These are phyloP conservation scores for Dioctria rufipes DNA, from an alignment of 2,888 invertebrate species.

Conservation along the genomic window DNA sequence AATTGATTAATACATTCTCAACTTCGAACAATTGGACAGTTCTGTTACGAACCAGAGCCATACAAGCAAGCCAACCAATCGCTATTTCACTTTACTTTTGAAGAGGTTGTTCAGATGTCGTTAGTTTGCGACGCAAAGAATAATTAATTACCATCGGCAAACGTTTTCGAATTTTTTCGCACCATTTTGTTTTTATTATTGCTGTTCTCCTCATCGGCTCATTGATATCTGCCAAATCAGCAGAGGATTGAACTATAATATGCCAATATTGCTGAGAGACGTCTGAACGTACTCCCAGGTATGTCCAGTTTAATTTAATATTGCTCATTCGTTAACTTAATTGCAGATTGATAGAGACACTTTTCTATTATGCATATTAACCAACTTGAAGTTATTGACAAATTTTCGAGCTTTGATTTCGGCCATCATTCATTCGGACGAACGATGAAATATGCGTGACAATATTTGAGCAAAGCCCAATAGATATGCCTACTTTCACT, in stretches of 20 bases:
- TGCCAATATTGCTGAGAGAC: conserved; percentile 45
- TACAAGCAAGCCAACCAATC: not conserved
- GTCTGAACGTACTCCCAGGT: conserved; percentile 9
- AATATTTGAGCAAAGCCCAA: not conserved
- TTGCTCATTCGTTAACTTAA: conserved; percentile 34
- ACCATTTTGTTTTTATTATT: not conserved
- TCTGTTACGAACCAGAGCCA: not conserved
- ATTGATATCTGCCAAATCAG: not conserved
- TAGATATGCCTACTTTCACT: too few species aligned
- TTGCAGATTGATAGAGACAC: conserved; percentile 50
- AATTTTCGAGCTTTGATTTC: conserved; percentile 17
- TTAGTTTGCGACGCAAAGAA: conserved; percentile 28
- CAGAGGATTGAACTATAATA: conserved; percentile 20
- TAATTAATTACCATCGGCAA: conserved; percentile 34
- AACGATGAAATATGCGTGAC: not conserved
- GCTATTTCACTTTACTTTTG: conserved; percentile 25
- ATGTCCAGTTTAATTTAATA: conserved; percentile 41
- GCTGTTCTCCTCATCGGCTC: not conserved
- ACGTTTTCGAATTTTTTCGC: not conserved
- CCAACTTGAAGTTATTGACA: conserved; percentile 45
- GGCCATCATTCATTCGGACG: not conserved
- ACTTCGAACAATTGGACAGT: conserved; percentile 11
- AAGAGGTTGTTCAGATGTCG: not conserved
- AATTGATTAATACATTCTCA: conserved; percentile 36
- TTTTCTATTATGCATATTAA: conserved; percentile 24